Base-by-base conservation (phyloP, 2,113 vertebrate species). In the Myotis brandtii region DNA sequence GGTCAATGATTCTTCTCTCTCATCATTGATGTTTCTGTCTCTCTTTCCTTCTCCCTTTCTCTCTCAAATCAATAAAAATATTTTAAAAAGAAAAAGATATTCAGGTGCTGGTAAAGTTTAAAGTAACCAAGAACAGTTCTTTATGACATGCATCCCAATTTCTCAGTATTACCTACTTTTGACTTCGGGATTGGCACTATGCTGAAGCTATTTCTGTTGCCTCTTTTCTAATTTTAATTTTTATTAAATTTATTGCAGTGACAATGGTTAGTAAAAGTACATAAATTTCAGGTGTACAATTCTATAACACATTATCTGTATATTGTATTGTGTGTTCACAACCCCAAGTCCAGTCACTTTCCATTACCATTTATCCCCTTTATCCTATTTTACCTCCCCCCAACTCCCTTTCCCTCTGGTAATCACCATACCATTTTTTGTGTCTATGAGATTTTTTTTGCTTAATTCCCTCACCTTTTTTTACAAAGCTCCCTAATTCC, bases 81-180 rank as follows among this genome's bases (percentile, higher is more conserved):
- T 56, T 56, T 56, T 56, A 56, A 56, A 56, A 54, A 21, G 16
- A 56, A 56, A 59, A 59, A 59, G 56, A 59, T 59, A 59, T 62
- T 54, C 64, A 59, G 83, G 16, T 34, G 23, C 40, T 92, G 54
- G 25, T 37, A 81, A 95, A 73, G 30, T 93, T 93, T n/a, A 92
- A 40, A 52, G n/a, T 54, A 32, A 56, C 13, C 1, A 37, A 77
- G 48, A 89, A 77, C 9, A 88, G 62, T 87, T 95, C 18, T 69
- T 93, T 43, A 52, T 62, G 40, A 46, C 21, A 17, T 7, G 11
- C 40, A 3, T 91, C 48, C 34, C 88, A 10, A 48, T 75, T 93
- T 92, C 18, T 75, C 62, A 92, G 9, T 64, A 7, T 20, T 94
- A 54, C 85, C 46, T 67, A 48, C 37, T 86, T 87, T 85, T 82